Evolutionary conservation across 2,113 vertebrate species (phyloP).

Genomic region (Mungos mungo): DNA sequence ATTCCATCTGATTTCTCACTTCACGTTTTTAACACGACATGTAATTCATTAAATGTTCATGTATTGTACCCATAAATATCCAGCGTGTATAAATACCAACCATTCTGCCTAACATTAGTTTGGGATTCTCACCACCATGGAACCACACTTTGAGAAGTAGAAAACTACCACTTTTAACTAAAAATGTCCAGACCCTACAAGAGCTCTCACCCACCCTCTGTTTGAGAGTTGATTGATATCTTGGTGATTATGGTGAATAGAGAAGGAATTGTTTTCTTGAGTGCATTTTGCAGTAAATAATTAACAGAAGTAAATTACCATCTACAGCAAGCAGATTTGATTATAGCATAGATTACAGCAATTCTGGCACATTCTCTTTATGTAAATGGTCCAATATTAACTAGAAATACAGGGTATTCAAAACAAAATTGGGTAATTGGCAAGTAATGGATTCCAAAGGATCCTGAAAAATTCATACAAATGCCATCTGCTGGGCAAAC

Average conservation of each 20-base stretch:
- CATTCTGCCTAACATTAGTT: not conserved
- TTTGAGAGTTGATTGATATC: slow-evolving; percentile 11
- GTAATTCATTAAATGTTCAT: not conserved
- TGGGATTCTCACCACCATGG: not conserved
- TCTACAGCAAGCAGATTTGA: slow-evolving; percentile 31
- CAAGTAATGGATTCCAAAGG: slow-evolving; percentile 46
- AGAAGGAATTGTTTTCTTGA: slow-evolving; percentile 16
- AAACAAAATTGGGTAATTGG: slow-evolving; percentile 61
- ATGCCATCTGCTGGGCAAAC: slow-evolving; percentile 58
- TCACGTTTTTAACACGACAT: slow-evolving; percentile 17
- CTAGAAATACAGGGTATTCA: slow-evolving; percentile 51
- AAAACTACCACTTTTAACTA: not conserved
- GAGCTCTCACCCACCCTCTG: not conserved
- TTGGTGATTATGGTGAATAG: not conserved
- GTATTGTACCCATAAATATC: not conserved
- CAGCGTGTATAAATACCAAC: not conserved
- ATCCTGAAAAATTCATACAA: slow-evolving; percentile 27
- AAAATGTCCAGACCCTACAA: not conserved
- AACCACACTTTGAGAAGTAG: not conserved
- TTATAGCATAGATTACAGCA: slow-evolving; percentile 46
- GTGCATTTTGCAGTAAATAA: slow-evolving; percentile 38
- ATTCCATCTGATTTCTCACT: not conserved
- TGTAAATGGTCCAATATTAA: slow-evolving; percentile 39
- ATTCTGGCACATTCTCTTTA: slow-evolving; percentile 52
- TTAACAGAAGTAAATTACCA: slow-evolving; percentile 58